These are phyloP conservation scores for Callaeas wilsoni DNA, from an alignment of 2,113 vertebrate species.

Conservation along the genomic window DNA sequence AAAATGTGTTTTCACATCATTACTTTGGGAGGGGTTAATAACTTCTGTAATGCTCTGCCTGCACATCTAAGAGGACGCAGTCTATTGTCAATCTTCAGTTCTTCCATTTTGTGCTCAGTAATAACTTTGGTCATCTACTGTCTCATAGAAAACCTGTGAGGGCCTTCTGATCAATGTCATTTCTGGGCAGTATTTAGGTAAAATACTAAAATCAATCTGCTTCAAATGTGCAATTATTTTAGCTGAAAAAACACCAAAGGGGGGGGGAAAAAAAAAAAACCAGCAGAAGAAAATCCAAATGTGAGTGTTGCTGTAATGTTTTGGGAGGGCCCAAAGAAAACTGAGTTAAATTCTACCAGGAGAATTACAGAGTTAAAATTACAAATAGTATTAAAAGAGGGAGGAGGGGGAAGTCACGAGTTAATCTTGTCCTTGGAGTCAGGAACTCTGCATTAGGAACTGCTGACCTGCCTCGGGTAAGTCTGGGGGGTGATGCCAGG, in stretches of 20 bases:
- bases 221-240: not conserved
- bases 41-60: not conserved
- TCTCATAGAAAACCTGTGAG: not conserved
- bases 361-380: constrained; percentile 12
- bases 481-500: not conserved
- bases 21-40: not conserved
- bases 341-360: not conserved
- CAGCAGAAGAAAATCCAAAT: not conserved
- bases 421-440: not conserved
- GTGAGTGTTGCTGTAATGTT: not conserved
- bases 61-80: not conserved
- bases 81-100: not conserved
- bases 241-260: not conserved
- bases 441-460: not conserved
- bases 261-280: not conserved
- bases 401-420: not conserved
- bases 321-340: not conserved
- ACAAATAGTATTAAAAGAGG: not conserved
- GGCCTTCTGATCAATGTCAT: not conserved
- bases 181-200: not conserved
- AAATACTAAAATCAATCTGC: not conserved
- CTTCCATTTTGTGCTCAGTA: not conserved
- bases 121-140: not conserved
- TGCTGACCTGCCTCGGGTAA: not conserved
- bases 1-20: not conserved